phyloP scores from a whole-genome alignment of 92 coral and sea anemone species.

The Plumapathes pennacea region DNA sequence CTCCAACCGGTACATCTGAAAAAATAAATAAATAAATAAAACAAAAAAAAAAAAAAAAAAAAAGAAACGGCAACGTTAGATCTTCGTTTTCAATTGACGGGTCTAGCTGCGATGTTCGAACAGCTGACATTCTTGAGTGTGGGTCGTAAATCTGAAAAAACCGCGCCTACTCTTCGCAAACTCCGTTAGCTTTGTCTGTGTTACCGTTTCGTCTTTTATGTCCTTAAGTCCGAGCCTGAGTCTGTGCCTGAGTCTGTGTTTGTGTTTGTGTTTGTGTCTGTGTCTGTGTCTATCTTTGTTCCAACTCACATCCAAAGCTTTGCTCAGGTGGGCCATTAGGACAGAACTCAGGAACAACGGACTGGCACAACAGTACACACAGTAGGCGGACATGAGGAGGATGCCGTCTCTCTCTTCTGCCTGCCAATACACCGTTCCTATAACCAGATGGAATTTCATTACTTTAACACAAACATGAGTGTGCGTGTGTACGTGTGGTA shows the following conservation, averaged over 20 bases:
- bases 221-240: too few species aligned
- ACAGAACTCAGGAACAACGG: conserved; percentile 65
- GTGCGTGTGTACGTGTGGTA: too few species aligned
- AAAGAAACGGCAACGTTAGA: background rate
- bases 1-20: conserved; percentile 54
- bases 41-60: background rate
- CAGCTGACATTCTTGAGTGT: too few species aligned
- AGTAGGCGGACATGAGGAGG: conserved; percentile 60
- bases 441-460: too few species aligned
- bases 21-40: background rate
- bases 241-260: too few species aligned
- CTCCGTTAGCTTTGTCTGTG: too few species aligned
- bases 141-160: too few species aligned
- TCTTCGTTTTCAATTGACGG: background rate
- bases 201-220: too few species aligned
- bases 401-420: conserved; percentile 58
- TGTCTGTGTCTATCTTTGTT: background rate
- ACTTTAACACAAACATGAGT: too few species aligned
- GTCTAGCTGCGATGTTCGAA: too few species aligned
- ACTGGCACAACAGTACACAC: conserved; percentile 66
- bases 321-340: conserved; percentile 61
- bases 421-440: conserved; percentile 54
- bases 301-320: conserved; percentile 46
- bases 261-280: too few species aligned
- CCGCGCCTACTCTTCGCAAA: too few species aligned